Conservation (phyloP, 2,888 invertebrate species). For the Hemicrepidius hirtus region DNA sequence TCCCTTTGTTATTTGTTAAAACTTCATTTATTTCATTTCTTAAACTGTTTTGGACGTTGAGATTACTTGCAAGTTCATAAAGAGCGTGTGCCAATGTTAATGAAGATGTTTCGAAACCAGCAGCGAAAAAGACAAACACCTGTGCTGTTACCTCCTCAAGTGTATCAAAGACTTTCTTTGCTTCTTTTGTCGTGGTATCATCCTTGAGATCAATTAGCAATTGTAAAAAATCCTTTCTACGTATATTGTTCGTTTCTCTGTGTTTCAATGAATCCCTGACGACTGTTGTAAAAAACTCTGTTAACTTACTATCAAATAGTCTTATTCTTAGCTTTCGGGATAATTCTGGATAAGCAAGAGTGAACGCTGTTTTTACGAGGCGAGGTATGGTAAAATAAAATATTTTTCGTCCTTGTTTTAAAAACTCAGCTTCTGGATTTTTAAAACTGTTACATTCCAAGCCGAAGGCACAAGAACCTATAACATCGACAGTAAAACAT, state of each 20-base stretch:
- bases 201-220: slow-evolving; percentile 42
- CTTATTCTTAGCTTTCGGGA: slow-evolving; percentile 51
- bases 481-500: slow-evolving; percentile 43
- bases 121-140: slow-evolving; percentile 69
- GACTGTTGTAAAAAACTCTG: slow-evolving; percentile 52
- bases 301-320: slow-evolving; percentile 63
- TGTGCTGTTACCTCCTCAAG: slow-evolving; percentile 59
- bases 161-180: background rate
- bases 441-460: slow-evolving; percentile 68
- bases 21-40: slow-evolving; percentile 66
- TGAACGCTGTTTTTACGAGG: slow-evolving; percentile 37
- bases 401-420: slow-evolving; percentile 44
- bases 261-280: slow-evolving; percentile 61
- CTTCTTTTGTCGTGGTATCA: background rate
- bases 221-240: slow-evolving; percentile 58
- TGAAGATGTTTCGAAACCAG: slow-evolving; percentile 71
- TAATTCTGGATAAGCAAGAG: slow-evolving; percentile 52
- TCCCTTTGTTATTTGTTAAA: slow-evolving; percentile 58
- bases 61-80: slow-evolving; percentile 67
- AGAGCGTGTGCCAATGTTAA: slow-evolving; percentile 65
- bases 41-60: slow-evolving; percentile 68
- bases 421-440: slow-evolving; percentile 69
- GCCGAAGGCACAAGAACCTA: slow-evolving; percentile 31
- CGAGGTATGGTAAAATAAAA: background rate
- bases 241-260: slow-evolving; percentile 59